Percentiles rank a stretch among this genome's conserved stretches.
Conservation (phyloP, 2,888 invertebrate species). For the Diabrotica balteata region DNA sequence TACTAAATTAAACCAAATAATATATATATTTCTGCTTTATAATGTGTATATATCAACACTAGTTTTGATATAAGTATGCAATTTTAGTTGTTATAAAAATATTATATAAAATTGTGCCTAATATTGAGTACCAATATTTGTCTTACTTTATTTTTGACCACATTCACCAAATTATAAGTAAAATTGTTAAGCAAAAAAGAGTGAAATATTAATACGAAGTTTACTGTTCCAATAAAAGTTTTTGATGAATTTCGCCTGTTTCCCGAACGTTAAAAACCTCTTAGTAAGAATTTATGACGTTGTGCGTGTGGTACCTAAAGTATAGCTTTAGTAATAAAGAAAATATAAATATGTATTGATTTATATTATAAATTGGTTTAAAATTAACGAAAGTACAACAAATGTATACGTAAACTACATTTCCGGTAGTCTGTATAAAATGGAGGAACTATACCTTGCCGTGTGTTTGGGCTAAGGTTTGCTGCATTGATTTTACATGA, state of each 20-base stretch:
- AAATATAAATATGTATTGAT: slow-evolving; percentile 31
- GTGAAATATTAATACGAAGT: no score
- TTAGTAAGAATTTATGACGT: slow-evolving; percentile 56
- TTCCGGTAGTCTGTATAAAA: slow-evolving; percentile 26
- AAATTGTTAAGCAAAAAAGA: no score
- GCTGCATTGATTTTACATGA: slow-evolving; percentile 40
- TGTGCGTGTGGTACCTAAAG: slow-evolving; percentile 56
- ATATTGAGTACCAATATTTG: no score
- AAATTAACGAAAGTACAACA: slow-evolving; percentile 55
- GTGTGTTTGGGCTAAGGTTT: slow-evolving; percentile 56
- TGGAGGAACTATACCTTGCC: slow-evolving; percentile 58
- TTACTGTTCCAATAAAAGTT: no score
- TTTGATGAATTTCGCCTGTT: neutral
- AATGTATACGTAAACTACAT: slow-evolving; percentile 41
- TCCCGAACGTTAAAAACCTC: slow-evolving; percentile 49
- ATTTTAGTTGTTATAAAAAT: neutral
- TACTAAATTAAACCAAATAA: no score
- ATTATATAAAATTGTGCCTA: no score
- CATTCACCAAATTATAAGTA: no score
- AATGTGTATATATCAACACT: no score
- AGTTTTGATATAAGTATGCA: no score
- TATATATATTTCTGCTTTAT: no score
- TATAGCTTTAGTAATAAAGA: slow-evolving; percentile 48
- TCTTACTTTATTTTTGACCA: no score
- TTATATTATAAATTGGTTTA: slow-evolving; percentile 43